These are phyloP conservation scores for Oikopleura vanhoeffeni DNA, from an alignment of 23 tunicate genomes.

Conservation along the genomic window DNA sequence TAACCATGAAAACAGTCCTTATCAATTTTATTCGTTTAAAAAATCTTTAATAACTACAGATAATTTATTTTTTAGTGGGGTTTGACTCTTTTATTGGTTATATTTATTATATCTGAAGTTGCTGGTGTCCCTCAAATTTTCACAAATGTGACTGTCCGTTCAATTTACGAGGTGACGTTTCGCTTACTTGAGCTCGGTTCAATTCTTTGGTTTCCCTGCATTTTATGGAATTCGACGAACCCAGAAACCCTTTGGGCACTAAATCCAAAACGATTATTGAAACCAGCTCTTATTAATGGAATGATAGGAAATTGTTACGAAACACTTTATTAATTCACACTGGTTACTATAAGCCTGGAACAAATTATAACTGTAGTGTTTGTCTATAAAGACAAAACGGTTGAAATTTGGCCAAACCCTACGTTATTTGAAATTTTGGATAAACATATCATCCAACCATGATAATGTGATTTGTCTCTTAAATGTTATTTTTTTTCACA, in stretches of 20 bases:
- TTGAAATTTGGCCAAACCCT: too few species aligned
- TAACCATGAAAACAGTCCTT: too few species aligned
- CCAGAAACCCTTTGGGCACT: slow-evolving; percentile 76
- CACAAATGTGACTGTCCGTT: background rate
- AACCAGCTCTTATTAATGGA: too few species aligned
- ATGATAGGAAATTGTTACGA: background rate
- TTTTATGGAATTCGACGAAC: slow-evolving; percentile 53
- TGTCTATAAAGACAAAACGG: too few species aligned
- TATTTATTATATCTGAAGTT: background rate
- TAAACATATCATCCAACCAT: too few species aligned
- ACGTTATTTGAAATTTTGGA: too few species aligned
- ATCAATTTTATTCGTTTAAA: too few species aligned
- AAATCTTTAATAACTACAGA: too few species aligned
- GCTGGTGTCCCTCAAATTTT: background rate
- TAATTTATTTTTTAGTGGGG: slow-evolving; percentile 8
- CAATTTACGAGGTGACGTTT: background rate
- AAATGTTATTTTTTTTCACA: too few species aligned
- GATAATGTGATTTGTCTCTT: too few species aligned
- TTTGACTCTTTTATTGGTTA: background rate
- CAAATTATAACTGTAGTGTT: background rate
- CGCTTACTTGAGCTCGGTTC: slow-evolving; percentile 70
- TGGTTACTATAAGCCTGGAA: background rate
- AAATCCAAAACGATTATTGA: slow-evolving; percentile 51
- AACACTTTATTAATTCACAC: background rate
- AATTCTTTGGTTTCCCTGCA: slow-evolving; percentile 88